Percentiles rank a stretch among this genome's conserved stretches.
Conservation (phyloP, 1,140 invertebrate genomes). For the Ostrea denselamellosa region DNA sequence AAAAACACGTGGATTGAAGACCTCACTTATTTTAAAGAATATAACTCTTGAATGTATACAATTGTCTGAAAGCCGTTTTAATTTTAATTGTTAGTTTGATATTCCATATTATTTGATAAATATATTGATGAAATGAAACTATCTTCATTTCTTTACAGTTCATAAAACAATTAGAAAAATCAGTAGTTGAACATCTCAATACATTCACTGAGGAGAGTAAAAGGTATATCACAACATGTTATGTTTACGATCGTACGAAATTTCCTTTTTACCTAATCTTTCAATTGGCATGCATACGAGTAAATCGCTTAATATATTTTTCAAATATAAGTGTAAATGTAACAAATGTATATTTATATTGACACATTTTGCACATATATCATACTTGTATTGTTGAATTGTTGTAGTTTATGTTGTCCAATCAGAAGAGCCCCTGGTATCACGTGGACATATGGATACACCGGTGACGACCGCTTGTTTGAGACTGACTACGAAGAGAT, state of each 20-base stretch:
- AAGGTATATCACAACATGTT: neutral
- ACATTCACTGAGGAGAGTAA: neutral
- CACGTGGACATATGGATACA: conserved; percentile 21
- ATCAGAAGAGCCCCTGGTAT: conserved; percentile 40
- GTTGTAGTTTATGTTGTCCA: neutral
- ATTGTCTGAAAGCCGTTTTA: neutral
- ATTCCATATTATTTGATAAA: neutral
- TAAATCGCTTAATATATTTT: neutral
- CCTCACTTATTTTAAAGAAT: no score
- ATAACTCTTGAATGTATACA: no score
- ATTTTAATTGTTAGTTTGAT: neutral
- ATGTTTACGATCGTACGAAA: neutral
- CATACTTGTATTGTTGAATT: neutral
- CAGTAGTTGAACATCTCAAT: neutral
- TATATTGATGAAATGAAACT: neutral
- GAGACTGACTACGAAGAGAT: conserved; percentile 25
- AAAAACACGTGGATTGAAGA: no score
- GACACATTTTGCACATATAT: no score
- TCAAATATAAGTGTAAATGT: neutral
- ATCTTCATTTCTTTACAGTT: neutral
- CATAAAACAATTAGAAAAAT: neutral
- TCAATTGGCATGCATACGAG: neutral
- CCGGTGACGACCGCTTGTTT: conserved; percentile 19
- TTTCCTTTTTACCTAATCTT: no score
- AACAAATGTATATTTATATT: no score